phyloP scores from a whole-genome alignment of 1,140 invertebrate species.

The Sminthurides bifidus region DNA sequence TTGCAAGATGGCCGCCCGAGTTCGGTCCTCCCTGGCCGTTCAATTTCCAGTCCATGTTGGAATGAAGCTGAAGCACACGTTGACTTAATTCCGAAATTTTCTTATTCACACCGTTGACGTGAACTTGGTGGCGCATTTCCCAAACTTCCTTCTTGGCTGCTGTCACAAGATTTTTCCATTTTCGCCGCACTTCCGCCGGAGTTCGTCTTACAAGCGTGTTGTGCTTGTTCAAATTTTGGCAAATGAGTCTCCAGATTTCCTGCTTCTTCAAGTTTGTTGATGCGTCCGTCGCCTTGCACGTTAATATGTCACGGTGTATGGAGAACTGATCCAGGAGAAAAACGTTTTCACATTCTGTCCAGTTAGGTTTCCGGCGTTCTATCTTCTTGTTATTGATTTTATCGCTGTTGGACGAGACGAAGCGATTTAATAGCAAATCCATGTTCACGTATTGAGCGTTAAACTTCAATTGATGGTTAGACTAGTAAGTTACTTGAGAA shows the following conservation, averaged over 20 bases:
- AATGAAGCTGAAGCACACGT: conserved; percentile 29
- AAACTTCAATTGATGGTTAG: conserved; percentile 14
- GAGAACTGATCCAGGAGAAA: conserved; percentile 30
- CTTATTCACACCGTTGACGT: conserved; percentile 21
- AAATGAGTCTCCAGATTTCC: conserved; percentile 32
- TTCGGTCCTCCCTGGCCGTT: background rate
- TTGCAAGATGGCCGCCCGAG: background rate
- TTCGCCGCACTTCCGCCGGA: conserved; percentile 31
- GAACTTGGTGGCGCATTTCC: conserved; percentile 31
- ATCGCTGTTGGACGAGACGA: conserved; percentile 7
- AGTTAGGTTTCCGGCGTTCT: conserved; percentile 29
- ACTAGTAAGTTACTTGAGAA: conserved; percentile 12
- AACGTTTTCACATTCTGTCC: conserved; percentile 31
- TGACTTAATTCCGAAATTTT: conserved; percentile 31
- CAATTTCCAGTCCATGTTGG: conserved; percentile 17
- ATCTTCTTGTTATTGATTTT: conserved; percentile 14
- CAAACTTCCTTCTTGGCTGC: conserved; percentile 32
- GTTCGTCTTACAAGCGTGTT: conserved; percentile 29
- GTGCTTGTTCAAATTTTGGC: conserved; percentile 28
- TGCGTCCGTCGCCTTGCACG: conserved; percentile 31
- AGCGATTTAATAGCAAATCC: conserved; percentile 11
- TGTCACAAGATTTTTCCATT: conserved; percentile 32
- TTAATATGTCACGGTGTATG: conserved; percentile 28
- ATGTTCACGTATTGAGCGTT: background rate
- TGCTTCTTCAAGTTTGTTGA: conserved; percentile 30